phyloP scores from a whole-genome alignment of 2,888 invertebrate genomes.

The Amaurobius ferox region DNA sequence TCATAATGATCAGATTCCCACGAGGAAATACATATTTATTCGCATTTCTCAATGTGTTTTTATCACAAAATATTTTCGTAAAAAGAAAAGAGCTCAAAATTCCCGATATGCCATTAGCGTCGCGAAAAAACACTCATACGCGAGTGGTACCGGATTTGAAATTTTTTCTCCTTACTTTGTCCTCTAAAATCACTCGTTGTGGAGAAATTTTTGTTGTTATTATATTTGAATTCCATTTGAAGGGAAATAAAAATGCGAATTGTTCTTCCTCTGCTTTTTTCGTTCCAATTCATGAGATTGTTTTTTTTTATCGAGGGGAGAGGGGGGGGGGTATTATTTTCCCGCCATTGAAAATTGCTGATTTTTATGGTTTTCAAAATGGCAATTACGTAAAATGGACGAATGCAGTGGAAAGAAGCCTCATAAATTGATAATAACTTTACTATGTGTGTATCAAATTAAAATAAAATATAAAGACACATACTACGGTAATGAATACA shows the following conservation, averaged over 20 bases:
- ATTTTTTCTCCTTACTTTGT: background rate
- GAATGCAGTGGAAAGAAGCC: no score
- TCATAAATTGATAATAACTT: no score
- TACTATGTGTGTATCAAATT: no score
- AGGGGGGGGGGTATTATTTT: no score
- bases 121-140: background rate
- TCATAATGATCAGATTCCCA: conserved; percentile 50
- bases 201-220: background rate
- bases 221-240: background rate
- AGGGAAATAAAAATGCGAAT: background rate
- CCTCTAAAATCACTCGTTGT: background rate
- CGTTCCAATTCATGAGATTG: background rate
- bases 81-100: background rate
- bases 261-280: background rate
- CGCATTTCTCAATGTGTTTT: conserved; percentile 15
- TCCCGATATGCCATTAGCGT: background rate
- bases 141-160: background rate
- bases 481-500: no score
- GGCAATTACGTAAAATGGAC: no score
- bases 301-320: background rate
- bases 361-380: background rate
- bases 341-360: background rate
- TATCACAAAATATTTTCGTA: background rate
- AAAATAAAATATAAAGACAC: no score
- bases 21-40: conserved; percentile 41